Percentiles rank a stretch among this genome's conserved stretches.
Conservation (phyloP, 2,797 vertebrate genomes). For the Brotogeris chrysoptera region DNA sequence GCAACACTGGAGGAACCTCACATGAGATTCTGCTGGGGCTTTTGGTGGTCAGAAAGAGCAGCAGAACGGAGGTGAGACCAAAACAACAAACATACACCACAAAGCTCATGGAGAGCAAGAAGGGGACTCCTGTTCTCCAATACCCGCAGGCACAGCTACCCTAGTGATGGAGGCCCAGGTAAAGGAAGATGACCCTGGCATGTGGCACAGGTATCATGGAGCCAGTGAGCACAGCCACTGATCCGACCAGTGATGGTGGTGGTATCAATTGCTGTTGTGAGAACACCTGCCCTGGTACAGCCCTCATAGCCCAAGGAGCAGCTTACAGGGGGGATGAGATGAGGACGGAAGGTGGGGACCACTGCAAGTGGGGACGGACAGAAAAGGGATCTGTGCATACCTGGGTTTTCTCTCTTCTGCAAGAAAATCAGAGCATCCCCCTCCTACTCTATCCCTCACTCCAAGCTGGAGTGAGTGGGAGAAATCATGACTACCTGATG, state of each 20-base stretch:
- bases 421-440: neutral
- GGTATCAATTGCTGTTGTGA: neutral
- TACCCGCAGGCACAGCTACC: fast-evolving
- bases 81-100: fast-evolving
- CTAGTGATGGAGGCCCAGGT: neutral
- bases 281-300: neutral
- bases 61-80: neutral
- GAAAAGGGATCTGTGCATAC: neutral
- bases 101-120: neutral
- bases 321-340: too few relatives aligned
- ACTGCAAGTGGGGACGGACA: neutral
- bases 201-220: neutral
- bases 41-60: neutral
- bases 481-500: constrained; percentile 57
- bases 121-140: neutral
- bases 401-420: neutral
- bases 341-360: neutral
- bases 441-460: constrained; percentile 33
- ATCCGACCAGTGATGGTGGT: neutral
- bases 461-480: constrained; percentile 45
- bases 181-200: neutral
- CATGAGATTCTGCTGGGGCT: neutral
- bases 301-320: neutral
- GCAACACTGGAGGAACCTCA: neutral
- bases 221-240: neutral